Percentiles rank a stretch among this genome's conserved stretches.
Evolutionary conservation across 2,888 invertebrate species (phyloP).

Genomic region (Tiliacea aurago): DNA sequence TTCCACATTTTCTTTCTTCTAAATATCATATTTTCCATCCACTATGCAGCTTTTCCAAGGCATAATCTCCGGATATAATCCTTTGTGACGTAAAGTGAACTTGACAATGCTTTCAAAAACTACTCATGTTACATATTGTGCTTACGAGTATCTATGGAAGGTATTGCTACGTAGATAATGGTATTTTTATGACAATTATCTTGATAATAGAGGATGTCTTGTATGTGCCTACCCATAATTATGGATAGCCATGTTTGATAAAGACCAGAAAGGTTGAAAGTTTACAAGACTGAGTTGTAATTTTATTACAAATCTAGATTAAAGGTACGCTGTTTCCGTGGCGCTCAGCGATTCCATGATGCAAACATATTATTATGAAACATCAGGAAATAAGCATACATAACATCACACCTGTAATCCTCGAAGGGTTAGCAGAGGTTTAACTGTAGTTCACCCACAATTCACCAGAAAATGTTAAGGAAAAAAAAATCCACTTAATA

Average conservation of each 20-base stretch:
- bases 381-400: neutral
- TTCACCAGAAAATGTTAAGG: too few relatives aligned
- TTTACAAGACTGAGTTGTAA: too few relatives aligned
- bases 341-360: neutral
- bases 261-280: neutral
- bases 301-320: neutral
- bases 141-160: neutral
- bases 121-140: neutral
- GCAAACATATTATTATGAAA: neutral
- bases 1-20: neutral
- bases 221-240: too few relatives aligned
- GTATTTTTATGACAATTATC: neutral
- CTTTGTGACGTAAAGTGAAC: neutral
- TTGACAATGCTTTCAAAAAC: neutral
- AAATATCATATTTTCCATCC: neutral
- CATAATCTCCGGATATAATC: neutral
- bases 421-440: fast-evolving
- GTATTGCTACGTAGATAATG: neutral
- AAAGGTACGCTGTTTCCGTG: neutral
- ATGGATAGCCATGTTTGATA: neutral
- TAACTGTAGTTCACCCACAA: neutral
- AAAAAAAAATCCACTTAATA: neutral
- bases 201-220: neutral
- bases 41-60: neutral
- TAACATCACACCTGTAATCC: too few relatives aligned